Base-by-base conservation (phyloP, 2,888 invertebrate species). In the Protophormia terraenovae region DNA sequence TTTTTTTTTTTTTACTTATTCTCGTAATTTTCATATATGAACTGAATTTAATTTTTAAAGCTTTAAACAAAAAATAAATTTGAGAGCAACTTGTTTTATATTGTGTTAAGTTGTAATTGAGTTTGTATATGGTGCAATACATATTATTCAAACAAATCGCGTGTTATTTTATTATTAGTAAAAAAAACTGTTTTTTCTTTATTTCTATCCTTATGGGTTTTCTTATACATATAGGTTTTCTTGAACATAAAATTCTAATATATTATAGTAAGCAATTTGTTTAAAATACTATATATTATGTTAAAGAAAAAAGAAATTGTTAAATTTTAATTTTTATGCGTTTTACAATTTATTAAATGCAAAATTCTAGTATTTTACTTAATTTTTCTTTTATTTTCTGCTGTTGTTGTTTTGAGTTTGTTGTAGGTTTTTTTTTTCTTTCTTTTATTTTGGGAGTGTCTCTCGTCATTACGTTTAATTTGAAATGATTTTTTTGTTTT, bases 401-500 rank as follows among this genome's bases (percentile, higher is more conserved):
- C 29, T 22, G n/a, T n/a, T n/a, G n/a, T 29, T 32, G 16, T 19
- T 32, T 16, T 29, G 14, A n/a, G 24, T 67, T 22, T 67, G 77
- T 77, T 45, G 55, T 32, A 12, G 27, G n/a, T 55, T 41, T n/a
- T 27, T 8, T 14, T 1, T 66, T 67, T 55, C n/a, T 50, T 71
- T 16, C 29, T 22, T 55, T 67, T 66, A 22, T 50, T 78, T 73
- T 73, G 73, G 80, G 66, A 80, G 72, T 80, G 72, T 66, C 55
- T 16, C 24, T 47, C 66, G 53, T 35, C 75, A 53, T 53, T 62
- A 35, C 38, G 55, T 79, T 45, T n/a, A 24, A 58, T 19, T 19
- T 38, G 38, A 32, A 69, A 55, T 24, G 8, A 55, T 38, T 41
- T 71, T 72, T 58, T 19, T 27, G 27, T 58, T 72, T 38, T 7